Evolutionary conservation across 2,113 vertebrate genomes (phyloP).

Genomic region (Danio rerio): GRCz12tu NC_133193.1:13544501-13545000

Average conservation of each 20-base stretch:
- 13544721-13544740: conserved; percentile 34
- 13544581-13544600: conserved; percentile 34
- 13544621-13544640: conserved; percentile 19
- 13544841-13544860: too few relatives aligned
- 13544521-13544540: conserved; percentile 33
- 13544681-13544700: conserved; percentile 36
- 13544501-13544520: conserved; percentile 2
- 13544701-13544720: conserved; percentile 39
- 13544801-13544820: background rate
- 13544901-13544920: background rate
- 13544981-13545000: too few relatives aligned
- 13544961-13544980: too few relatives aligned
- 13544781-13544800: too few relatives aligned
- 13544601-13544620: conserved; percentile 15
- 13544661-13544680: conserved; percentile 14
- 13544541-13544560: background rate
- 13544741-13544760: conserved; percentile 15
- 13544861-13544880: background rate
- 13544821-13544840: background rate
- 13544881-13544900: background rate
- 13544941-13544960: background rate
- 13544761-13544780: background rate
- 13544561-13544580: conserved; percentile 30
- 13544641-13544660: conserved; percentile 17
- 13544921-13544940: background rate